Base-by-base conservation (phyloP, 2,113 vertebrate species). In the Odontophorus gujanensis region DNA sequence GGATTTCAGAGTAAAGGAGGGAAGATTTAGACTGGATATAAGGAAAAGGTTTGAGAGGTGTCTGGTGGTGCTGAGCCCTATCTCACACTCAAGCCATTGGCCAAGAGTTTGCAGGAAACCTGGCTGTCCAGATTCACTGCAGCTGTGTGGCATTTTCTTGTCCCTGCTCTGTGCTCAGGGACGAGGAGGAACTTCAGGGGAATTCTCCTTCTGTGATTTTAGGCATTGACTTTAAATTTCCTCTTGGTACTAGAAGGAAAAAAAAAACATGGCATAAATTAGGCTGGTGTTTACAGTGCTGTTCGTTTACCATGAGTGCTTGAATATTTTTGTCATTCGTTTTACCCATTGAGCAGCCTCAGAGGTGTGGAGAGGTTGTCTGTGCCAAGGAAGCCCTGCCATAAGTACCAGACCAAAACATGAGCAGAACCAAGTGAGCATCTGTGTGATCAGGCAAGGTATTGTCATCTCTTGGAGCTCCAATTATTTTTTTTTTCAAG, bases 321-420 rank as follows among this genome's bases (percentile, higher is more conserved):
- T 74, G 85, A 73, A 36, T 84, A 55, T 90, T 66, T 40, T 32
- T 81, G 83, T 82, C 77, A 74, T 93, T 94, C 28, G 87, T 88
- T 88, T 45, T 73, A 92, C 95, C 92, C 1, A 85, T 94, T 92
- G 91, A 3, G 18, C 88, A 87, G 92, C 94, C 75, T 75, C 81
- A 83, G 83, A 91, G 85, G 92, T 87, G 91, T 92, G 87, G 73
- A 55, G 92, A 86, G 84, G 57, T 26, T 11, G 69, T 34, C 65
- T 57, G 55, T 88, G 95, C 91, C 93, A 90, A 69, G 83, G 89
- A 6, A 82, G 48, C 9, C 9, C 87, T 85, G 45, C 72, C 30
- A 22, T 71, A 40, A 72, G 59, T 47, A 28, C 26, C 75, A 63
- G 63, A 43, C 73, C 92, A 87, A 78, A 95, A 90, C 58, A 69